Base-by-base conservation (phyloP, 2,888 invertebrate genomes). In the Synergus gifuensis region DNA sequence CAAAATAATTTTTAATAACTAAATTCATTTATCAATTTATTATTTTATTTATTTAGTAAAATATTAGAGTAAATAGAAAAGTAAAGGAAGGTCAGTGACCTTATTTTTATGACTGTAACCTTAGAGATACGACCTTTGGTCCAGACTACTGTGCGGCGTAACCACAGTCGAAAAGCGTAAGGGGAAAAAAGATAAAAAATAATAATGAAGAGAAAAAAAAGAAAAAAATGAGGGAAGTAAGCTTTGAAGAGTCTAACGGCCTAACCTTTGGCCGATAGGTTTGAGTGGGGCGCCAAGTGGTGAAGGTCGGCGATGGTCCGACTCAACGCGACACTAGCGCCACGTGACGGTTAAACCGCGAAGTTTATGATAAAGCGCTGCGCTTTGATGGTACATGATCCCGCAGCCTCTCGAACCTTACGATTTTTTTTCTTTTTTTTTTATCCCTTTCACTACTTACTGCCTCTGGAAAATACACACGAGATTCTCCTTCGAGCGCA, bases 321-420 rank as follows among this genome's bases (percentile, higher is more conserved):
- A 8, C 49, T 36, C 44, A 42, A 46, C 14, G 76, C 28, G 22
- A 76, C 62, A 76, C 82, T 84, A 86, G 84, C 90, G 91, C 91
- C 91, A 87, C 89, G 89, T 85, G 83, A 85, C 91, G 91, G 89
- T 82, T 79, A 84, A 88, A 80, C 82, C 78, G 66, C 80, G 87
- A 91, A 91, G 90, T 87, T 90, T 90, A 88, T 88, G 87, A 85
- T 81, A 84, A 83, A 82, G 83, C 73, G 78, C 79, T 80, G 78
- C 83, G 88, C 90, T 90, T 90, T 81, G 90, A 89, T 91, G 91
- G 91, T 91, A 91, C 89, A 91, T 81, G 79, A 78, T 36, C 73
- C n/a, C 73, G 36, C 73, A 73, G 73, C 36, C 22, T 73, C 73
- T 36, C 28, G 73, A 16, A 28, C 49, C 9, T 0, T 16, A 36